These are phyloP conservation scores for Paragorgia papillata DNA, from an alignment of 92 coral and sea anemone species.

Conservation along the genomic window DNA sequence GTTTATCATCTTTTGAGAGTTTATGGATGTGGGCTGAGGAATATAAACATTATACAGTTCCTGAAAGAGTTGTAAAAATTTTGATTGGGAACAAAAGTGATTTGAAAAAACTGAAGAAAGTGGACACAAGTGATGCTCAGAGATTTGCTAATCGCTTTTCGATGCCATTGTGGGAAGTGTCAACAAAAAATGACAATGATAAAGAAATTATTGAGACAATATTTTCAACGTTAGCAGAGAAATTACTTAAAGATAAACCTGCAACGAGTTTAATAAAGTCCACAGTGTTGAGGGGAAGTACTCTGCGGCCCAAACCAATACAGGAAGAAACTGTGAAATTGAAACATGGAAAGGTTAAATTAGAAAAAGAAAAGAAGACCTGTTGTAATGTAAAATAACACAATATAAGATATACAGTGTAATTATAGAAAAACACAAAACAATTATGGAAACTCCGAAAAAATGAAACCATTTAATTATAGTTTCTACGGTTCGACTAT, in stretches of 20 bases:
- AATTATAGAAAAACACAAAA: no score
- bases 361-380: conserved; percentile 17
- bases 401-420: not conserved
- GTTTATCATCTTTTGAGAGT: conserved; percentile 75
- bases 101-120: conserved; percentile 71
- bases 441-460: no score
- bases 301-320: not conserved
- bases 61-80: conserved; percentile 76
- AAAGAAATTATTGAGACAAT: conserved; percentile 79
- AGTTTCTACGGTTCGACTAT: no score
- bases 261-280: conserved; percentile 38
- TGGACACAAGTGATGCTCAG: conserved; percentile 85
- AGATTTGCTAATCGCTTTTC: conserved; percentile 85
- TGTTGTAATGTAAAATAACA: conserved; percentile 19
- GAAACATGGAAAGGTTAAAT: conserved; percentile 20
- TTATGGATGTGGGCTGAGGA: conserved; percentile 79
- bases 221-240: conserved; percentile 81
- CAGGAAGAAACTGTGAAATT: conserved; percentile 7
- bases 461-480: no score
- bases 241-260: conserved; percentile 72
- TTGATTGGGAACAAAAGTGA: conserved; percentile 96
- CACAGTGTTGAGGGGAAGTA: not conserved
- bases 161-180: conserved; percentile 96
- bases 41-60: conserved; percentile 77
- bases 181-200: conserved; percentile 89